Evolutionary conservation across 37 sponge, comb jelly and placozoan species (phyloP).

Genomic region (Axinella damicornis): DNA sequence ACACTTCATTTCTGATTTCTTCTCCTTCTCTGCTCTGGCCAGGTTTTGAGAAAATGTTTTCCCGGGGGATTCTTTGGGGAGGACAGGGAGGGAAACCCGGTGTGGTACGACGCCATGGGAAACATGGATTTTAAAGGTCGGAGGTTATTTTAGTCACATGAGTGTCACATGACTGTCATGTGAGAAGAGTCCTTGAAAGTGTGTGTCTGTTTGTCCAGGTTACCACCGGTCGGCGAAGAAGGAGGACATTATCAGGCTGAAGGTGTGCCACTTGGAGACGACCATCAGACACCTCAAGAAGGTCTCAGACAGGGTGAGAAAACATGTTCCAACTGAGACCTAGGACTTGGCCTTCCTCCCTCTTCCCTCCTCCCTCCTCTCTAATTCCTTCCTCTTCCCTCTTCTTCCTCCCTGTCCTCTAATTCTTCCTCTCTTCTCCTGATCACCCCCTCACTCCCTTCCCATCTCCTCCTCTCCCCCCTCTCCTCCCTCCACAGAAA

Average conservation of each 20-base stretch:
- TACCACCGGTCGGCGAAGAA: conserved; percentile 12
- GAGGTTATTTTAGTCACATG: neutral
- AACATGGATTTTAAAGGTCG: conserved; percentile 68
- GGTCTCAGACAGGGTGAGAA: conserved; percentile 29
- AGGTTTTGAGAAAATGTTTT: conserved; percentile 23
- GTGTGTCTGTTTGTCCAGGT: too few relatives aligned
- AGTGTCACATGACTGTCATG: too few relatives aligned
- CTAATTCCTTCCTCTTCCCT: too few relatives aligned
- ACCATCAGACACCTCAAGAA: neutral
- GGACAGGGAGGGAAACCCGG: conserved; percentile 70
- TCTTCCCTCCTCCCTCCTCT: too few relatives aligned
- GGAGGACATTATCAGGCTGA: conserved; percentile 35
- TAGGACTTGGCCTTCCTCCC: too few relatives aligned
- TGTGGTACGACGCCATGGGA: conserved; percentile 52
- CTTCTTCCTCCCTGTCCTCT: too few relatives aligned
- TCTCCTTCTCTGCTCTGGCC: too few relatives aligned
- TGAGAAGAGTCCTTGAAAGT: neutral
- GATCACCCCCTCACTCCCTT: neutral
- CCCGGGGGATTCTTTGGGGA: conserved; percentile 65
- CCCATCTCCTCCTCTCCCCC: too few relatives aligned
- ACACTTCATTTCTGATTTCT: too few relatives aligned
- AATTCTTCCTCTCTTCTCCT: neutral
- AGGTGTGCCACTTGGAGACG: conserved; percentile 7
- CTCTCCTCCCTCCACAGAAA: conserved; percentile 18
- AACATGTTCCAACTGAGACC: too few relatives aligned